Evolutionary conservation across 2,797 vertebrate genomes (phyloP).

Genomic region (Cryptoblepharus egeriae): DNA sequence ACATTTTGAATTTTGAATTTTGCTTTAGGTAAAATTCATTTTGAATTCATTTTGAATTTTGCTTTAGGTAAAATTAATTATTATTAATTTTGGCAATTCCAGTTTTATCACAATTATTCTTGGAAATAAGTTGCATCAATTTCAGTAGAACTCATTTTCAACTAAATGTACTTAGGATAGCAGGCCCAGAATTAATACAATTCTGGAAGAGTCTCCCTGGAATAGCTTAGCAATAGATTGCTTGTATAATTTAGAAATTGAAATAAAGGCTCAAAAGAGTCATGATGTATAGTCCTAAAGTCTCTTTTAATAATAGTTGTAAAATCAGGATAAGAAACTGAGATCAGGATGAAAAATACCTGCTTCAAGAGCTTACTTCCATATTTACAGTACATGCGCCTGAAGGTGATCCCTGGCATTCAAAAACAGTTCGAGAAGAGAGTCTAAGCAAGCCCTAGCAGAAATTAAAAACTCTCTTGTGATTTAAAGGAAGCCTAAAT

Average conservation of each 20-base stretch:
- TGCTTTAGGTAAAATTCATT: neutral
- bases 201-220: neutral
- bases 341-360: neutral
- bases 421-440: neutral
- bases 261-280: neutral
- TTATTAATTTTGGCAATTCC: neutral
- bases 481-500: neutral
- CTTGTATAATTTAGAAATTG: neutral
- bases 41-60: too few species aligned
- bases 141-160: neutral
- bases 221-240: neutral
- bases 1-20: neutral
- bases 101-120: neutral
- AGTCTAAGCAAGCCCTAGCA: neutral
- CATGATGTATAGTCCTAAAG: neutral
- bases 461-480: neutral
- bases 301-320: neutral
- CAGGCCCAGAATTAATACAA: neutral
- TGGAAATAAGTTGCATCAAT: neutral
- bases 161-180: neutral
- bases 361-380: neutral
- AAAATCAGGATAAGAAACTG: neutral
- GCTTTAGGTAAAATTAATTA: neutral
- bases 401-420: neutral
- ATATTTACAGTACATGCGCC: neutral